Percentiles rank a stretch among this genome's conserved stretches.
Evolutionary conservation across 2,797 vertebrate species (phyloP).

Genomic region (Myiotriccus ornatus): DNA sequence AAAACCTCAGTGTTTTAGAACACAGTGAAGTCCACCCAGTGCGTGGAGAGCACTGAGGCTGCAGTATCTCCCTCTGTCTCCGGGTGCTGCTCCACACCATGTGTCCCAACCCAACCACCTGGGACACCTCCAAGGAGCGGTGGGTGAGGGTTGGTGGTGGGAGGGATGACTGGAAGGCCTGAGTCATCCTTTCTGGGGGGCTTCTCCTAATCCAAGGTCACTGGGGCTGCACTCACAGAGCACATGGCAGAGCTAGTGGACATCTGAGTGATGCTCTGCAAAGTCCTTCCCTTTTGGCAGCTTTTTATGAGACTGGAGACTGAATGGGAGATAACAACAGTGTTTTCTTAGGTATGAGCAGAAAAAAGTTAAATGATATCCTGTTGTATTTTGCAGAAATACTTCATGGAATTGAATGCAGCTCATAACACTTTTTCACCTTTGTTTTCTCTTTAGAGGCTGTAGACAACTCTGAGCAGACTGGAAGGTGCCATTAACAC

Average conservation of each 20-base stretch:
- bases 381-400: background rate
- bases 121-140: rapidly evolving
- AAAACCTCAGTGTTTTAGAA: background rate
- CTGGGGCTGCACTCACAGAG: background rate
- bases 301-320: background rate
- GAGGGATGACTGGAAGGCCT: background rate
- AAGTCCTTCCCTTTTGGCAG: rapidly evolving
- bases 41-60: background rate
- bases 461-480: background rate
- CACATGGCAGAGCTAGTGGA: rapidly evolving
- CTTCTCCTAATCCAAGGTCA: background rate
- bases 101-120: background rate
- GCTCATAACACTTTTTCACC: background rate
- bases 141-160: rapidly evolving
- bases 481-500: rapidly evolving
- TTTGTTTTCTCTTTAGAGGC: background rate
- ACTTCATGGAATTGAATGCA: background rate
- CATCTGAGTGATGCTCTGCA: rapidly evolving
- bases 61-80: background rate
- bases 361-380: background rate
- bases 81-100: background rate
- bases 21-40: rapidly evolving
- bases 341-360: background rate
- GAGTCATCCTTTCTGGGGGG: background rate
- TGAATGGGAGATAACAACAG: background rate